Percentiles rank a stretch among this genome's conserved stretches.
These are phyloP conservation scores for Holocentrus rufus DNA, from an alignment of 2,797 vertebrate genomes.

Conservation along the genomic window DNA sequence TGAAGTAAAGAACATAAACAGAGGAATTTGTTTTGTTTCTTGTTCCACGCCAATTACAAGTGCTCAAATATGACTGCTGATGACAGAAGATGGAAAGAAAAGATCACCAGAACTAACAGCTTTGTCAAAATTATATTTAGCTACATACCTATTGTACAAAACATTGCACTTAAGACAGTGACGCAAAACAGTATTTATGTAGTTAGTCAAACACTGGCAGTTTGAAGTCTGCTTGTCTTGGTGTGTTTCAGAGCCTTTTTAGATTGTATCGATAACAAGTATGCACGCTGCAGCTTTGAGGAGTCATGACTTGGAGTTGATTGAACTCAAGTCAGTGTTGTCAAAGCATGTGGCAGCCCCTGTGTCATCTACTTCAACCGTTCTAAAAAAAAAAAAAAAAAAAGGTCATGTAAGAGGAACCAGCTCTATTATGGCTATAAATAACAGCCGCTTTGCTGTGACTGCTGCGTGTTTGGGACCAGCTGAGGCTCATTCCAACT, in stretches of 20 bases:
- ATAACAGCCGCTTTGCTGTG: slow-evolving; percentile 55
- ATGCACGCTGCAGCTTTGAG: slow-evolving; percentile 1
- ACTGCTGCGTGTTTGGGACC: slow-evolving; percentile 33
- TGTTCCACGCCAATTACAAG: too few relatives aligned
- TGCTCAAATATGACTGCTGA: too few relatives aligned
- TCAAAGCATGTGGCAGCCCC: slow-evolving; percentile 33
- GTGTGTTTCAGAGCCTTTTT: slow-evolving; percentile 18
- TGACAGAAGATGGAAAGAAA: too few relatives aligned
- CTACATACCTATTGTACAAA: slow-evolving; percentile 16
- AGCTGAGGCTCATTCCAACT: slow-evolving; percentile 43
- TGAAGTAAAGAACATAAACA: too few relatives aligned
- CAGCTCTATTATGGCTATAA: slow-evolving; percentile 58
- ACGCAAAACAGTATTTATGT: slow-evolving; percentile 13
- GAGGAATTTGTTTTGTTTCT: too few relatives aligned
- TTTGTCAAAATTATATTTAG: slow-evolving; percentile 15
- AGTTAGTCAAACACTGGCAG: slow-evolving; percentile 6
- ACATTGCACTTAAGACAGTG: slow-evolving; percentile 5
- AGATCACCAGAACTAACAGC: background rate
- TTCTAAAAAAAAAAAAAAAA: too few relatives aligned
- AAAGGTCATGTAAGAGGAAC: slow-evolving; percentile 41
- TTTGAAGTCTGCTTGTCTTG: background rate
- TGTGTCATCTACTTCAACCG: slow-evolving; percentile 59
- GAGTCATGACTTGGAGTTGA: background rate
- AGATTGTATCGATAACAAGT: background rate
- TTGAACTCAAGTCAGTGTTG: slow-evolving; percentile 41